Evolutionary conservation across 2,888 invertebrate genomes (phyloP).

Genomic region (Catocala sponsa): DNA sequence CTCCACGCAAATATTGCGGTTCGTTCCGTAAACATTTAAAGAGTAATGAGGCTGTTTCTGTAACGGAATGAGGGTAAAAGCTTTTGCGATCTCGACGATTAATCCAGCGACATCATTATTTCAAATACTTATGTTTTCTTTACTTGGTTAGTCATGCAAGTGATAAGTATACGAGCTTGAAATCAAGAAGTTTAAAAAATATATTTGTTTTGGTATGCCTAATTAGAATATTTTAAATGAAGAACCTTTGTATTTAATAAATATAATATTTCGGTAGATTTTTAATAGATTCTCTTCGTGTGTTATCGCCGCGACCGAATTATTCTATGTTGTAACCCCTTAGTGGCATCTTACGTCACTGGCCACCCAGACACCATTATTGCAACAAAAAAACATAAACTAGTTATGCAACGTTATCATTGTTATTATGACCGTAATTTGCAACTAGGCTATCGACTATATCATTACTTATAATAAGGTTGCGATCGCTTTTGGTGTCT

Average conservation of each 20-base stretch:
- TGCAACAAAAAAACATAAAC: slow-evolving; percentile 33
- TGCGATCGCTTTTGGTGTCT: slow-evolving; percentile 31
- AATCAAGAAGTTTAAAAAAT: not conserved
- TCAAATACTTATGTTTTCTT: slow-evolving; percentile 24
- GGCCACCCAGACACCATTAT: slow-evolving; percentile 9
- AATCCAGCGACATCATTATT: slow-evolving; percentile 34
- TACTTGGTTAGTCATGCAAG: not conserved
- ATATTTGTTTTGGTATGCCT: not conserved
- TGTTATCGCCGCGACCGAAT: too few species aligned
- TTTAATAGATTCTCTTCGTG: too few species aligned
- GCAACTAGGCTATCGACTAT: slow-evolving; percentile 43
- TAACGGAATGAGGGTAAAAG: slow-evolving; percentile 47
- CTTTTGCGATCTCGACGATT: slow-evolving; percentile 26
- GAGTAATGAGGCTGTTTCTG: slow-evolving; percentile 25
- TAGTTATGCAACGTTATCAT: slow-evolving; percentile 43
- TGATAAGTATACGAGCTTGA: not conserved
- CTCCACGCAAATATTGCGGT: slow-evolving; percentile 29
- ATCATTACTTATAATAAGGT: slow-evolving; percentile 41
- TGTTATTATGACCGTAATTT: slow-evolving; percentile 42
- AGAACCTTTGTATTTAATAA: too few species aligned
- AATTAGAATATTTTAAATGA: not conserved
- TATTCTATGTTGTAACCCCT: not conserved
- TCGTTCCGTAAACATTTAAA: slow-evolving; percentile 28
- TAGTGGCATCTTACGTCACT: slow-evolving; percentile 36
- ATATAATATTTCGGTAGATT: too few species aligned